Evolutionary conservation across 2,888 invertebrate species (phyloP).

Genomic region (Machimus atricapillus): DNA sequence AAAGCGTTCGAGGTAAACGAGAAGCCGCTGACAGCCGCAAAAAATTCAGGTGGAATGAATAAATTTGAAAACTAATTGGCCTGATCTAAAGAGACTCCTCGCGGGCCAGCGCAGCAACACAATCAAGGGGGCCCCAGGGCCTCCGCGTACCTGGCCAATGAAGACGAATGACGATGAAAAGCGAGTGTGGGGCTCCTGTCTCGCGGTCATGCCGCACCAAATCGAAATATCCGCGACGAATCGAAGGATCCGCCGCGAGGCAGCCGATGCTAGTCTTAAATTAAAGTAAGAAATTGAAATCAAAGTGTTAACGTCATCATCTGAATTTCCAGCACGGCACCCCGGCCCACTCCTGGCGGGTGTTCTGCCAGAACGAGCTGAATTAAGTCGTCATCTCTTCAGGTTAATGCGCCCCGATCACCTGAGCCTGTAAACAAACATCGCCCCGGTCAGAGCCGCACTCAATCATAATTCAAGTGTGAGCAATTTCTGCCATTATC

Average conservation of each 20-base stretch:
- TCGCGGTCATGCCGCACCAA: slow-evolving; percentile 19
- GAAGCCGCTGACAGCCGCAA: neutral
- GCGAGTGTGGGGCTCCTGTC: neutral
- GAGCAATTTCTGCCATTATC: slow-evolving; percentile 10
- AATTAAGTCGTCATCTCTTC: slow-evolving; percentile 33
- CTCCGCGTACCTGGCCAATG: neutral
- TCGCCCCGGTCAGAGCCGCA: neutral
- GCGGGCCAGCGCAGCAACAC: neutral
- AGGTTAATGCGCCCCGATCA: slow-evolving; percentile 19
- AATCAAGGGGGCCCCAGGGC: neutral
- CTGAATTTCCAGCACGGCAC: slow-evolving; percentile 4
- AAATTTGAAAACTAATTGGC: slow-evolving; percentile 30
- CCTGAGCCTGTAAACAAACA: neutral
- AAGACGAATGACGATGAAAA: neutral
- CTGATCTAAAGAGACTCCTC: slow-evolving; percentile 18
- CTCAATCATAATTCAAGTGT: neutral
- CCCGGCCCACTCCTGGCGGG: slow-evolving; percentile 39
- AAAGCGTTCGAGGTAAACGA: slow-evolving; percentile 8
- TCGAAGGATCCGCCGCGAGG: slow-evolving; percentile 41
- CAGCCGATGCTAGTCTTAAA: slow-evolving; percentile 27
- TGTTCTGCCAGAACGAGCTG: slow-evolving; percentile 17
- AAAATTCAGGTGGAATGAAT: slow-evolving; percentile 2
- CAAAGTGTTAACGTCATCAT: slow-evolving; percentile 46
- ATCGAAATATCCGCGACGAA: slow-evolving; percentile 46
- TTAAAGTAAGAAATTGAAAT: slow-evolving; percentile 46